Base-by-base conservation (phyloP, 2,888 invertebrate species). In the Calameuta pallipes region DNA sequence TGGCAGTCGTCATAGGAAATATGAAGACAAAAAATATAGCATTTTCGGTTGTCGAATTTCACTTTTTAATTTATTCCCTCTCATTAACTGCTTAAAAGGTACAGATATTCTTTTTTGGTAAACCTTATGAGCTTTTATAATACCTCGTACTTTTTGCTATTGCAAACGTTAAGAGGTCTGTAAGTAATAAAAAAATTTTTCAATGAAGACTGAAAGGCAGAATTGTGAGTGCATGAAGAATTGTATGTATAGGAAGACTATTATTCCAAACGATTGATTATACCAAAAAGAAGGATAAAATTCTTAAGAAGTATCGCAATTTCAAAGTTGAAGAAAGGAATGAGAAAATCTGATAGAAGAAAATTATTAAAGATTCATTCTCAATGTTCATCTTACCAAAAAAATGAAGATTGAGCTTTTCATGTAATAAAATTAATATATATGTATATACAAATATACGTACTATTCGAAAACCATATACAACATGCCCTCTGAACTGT, bases 381-480 rank as follows among this genome's bases (percentile, higher is more conserved):
- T 9, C 41, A 6, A 23, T 23, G 15, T 15, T 23, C 56, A 56
- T 56, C 1, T 23, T 56, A 56, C 9, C 23, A 23, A 56, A 2
- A 23, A 23, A 56, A 56, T 23, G 23, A 9, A 23, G 9, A 23
- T 23, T 56, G 56, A 23, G 23, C 6, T 23, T 23, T 56, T 1
- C 56, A 6, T 56, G 56, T 23, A 56, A 56, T 9, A 56, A 4
- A 23, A 56, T 56, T 33, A 71, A 36, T 69, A 31, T 41, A 75
- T 37, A 71, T 69, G 33, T 69, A 31, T 41, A n/a, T 35, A 75
- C 33, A 69, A 68, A 76, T 79, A 81, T 92, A 97, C 98, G 97
- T 94, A 99, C 98, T 97, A 98, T 94, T 99, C 99, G 93, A 99
- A 99, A 83, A 99, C 98, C 99, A 99, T 99, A 92, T 99, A 99